Evolutionary conservation across 2,113 vertebrate genomes (phyloP), one percentile per base, ranked within the genome.

Genomic region (Thunnus maccoyii): DNA sequence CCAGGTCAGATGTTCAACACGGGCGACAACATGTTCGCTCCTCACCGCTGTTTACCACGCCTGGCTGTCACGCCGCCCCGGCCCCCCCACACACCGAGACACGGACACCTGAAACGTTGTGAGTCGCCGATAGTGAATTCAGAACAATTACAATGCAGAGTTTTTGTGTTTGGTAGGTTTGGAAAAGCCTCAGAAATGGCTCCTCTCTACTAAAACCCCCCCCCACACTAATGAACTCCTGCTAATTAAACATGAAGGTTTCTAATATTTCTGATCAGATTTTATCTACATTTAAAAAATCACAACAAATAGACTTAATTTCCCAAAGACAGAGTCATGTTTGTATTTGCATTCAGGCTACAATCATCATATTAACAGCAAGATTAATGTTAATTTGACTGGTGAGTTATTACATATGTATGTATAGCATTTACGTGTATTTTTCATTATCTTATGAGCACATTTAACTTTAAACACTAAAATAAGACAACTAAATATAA

Each of bases 1-100:
- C 90, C 93, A 90, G 92, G 93, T 93, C 93, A 92, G 91, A 93
- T 94, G 93, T 93, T 93, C 85, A 76, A 92, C 93, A 93, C 88
- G 87, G 32, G 88, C 83, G 77, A 89, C 92, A 92, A 86, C 92
- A 92, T 93, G 93, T 93, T 91, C 83, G 25, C 85, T 88, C 83
- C 84, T 91, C 93, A 84, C 89, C 86, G 86, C 92, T 88, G 90
- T 82, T 91, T 50, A 80, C 75, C 62, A 10, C 71, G 78, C 76
- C 76, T 63, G 89, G 66, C 83, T 36, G 70, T 80, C 69, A 75
- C 36, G 17, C 67, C n/a, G 61, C 16, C 72, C 8, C 36, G 5
- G 36, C 1, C 52, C 48, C 52, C 30, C 18, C 64, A 2, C 36
- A 3, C 36, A 36, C 36, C 6, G 8, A 3, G 36, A 36, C 36